Evolutionary conservation across 2,888 invertebrate species (phyloP).

Genomic region (Xylocampa areola): DNA sequence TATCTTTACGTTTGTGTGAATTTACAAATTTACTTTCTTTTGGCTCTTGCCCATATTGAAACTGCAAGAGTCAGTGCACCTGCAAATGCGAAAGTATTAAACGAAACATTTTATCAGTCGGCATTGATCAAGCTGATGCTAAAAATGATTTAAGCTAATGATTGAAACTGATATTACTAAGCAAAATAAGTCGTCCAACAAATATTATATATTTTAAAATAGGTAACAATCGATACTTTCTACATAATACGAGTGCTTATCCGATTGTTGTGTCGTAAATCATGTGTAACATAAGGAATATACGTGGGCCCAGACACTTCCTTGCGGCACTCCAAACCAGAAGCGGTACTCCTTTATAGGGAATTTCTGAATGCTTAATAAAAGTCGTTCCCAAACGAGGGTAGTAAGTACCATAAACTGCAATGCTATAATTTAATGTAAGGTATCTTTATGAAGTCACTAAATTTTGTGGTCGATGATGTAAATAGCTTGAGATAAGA

Average conservation of each 20-base stretch:
- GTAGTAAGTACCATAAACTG: slow-evolving; percentile 40
- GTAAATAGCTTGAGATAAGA: slow-evolving; percentile 34
- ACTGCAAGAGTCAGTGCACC: too few species aligned
- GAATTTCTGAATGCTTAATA: slow-evolving; percentile 42
- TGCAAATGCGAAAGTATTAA: too few species aligned
- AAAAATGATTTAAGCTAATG: background rate
- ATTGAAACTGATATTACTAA: background rate
- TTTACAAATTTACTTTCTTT: too few species aligned
- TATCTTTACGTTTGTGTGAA: too few species aligned
- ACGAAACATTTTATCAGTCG: too few species aligned
- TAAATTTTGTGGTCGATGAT: slow-evolving; percentile 17
- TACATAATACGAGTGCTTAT: slow-evolving; percentile 36
- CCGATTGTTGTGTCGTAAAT: slow-evolving; percentile 57
- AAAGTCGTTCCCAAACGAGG: slow-evolving; percentile 46
- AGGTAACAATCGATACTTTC: slow-evolving; percentile 27
- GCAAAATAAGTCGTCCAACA: background rate
- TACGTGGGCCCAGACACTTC: slow-evolving; percentile 72
- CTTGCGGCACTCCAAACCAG: slow-evolving; percentile 72
- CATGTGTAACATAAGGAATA: slow-evolving; percentile 60
- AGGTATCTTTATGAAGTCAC: slow-evolving; percentile 22
- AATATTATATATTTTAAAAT: slow-evolving; percentile 18
- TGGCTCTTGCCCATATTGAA: too few species aligned
- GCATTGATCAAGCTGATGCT: too few species aligned
- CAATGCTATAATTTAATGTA: slow-evolving; percentile 13
- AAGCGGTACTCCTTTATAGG: slow-evolving; percentile 69